These are phyloP conservation scores for Thermophis baileyi DNA, from an alignment of 2,113 vertebrate species.

Conservation along the genomic window DNA sequence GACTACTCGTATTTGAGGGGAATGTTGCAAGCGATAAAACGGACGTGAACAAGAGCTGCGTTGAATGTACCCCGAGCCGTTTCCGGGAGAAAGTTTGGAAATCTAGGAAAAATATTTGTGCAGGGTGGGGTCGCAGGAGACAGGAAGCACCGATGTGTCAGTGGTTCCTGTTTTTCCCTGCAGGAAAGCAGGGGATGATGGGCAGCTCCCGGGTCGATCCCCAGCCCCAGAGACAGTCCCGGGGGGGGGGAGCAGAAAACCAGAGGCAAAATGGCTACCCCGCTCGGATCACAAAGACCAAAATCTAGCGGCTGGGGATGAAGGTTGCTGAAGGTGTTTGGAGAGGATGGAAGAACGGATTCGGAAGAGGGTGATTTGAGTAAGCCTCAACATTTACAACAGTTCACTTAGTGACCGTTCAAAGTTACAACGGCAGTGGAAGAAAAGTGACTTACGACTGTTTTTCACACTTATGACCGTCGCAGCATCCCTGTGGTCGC, in stretches of 20 bases:
- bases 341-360: not conserved
- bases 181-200: not conserved
- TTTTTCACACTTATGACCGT: too few relatives aligned
- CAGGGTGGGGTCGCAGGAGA: fast-evolving
- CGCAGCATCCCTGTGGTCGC: too few relatives aligned
- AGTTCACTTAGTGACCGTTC: too few relatives aligned
- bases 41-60: too few relatives aligned
- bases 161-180: conserved; percentile 4
- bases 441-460: too few relatives aligned
- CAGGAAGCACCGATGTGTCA: not conserved
- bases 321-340: not conserved
- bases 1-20: too few relatives aligned
- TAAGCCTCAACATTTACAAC: too few relatives aligned
- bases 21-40: not conserved
- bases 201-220: not conserved
- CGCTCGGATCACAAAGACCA: not conserved
- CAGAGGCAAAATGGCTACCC: not conserved
- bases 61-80: not conserved
- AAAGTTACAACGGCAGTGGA: too few relatives aligned
- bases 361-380: not conserved
- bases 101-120: not conserved
- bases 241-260: not conserved
- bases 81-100: not conserved
- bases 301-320: not conserved
- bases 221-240: not conserved